These are phyloP conservation scores for Polypterus bichir DNA, from an alignment of 2,113 vertebrate genomes.

Conservation along the genomic window DNA sequence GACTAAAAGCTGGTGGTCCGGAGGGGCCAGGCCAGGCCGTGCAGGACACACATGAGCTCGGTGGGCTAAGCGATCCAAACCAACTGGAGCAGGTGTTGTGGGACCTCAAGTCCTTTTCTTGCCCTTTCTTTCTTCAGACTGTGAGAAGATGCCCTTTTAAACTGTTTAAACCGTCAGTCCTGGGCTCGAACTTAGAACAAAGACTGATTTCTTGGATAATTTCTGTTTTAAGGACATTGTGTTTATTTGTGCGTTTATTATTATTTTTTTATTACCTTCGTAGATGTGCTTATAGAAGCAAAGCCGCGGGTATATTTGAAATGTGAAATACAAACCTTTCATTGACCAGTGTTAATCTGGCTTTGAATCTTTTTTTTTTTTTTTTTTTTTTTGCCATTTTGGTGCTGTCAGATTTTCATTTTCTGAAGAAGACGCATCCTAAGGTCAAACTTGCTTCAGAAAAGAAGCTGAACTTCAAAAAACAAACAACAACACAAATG, in stretches of 20 bases:
- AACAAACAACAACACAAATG: too few relatives aligned
- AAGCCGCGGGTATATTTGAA: background rate
- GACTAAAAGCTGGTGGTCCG: constrained; percentile 35
- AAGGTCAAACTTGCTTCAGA: too few relatives aligned
- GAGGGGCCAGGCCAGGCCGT: constrained; percentile 35
- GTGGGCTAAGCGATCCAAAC: constrained; percentile 16
- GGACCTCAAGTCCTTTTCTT: too few relatives aligned
- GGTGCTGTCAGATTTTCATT: too few relatives aligned
- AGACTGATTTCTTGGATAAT: background rate
- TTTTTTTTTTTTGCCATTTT: too few relatives aligned
- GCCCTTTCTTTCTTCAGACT: too few relatives aligned
- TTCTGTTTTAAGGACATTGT: background rate
- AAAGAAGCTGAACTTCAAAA: too few relatives aligned
- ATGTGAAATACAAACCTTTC: background rate
- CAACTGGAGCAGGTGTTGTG: background rate
- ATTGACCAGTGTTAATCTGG: background rate
- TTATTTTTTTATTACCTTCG: background rate
- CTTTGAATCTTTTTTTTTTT: too few relatives aligned
- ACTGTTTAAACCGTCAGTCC: too few relatives aligned
- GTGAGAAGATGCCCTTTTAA: too few relatives aligned
- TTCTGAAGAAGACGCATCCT: too few relatives aligned
- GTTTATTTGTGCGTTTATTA: background rate
- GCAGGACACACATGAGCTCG: constrained; percentile 34
- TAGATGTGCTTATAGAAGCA: background rate
- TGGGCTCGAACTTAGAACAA: background rate